A percentile compares a stretch with the other conserved stretches of the same genome.
Conservation (phyloP, 2,113 vertebrate species). For the Neogale vison region DNA sequence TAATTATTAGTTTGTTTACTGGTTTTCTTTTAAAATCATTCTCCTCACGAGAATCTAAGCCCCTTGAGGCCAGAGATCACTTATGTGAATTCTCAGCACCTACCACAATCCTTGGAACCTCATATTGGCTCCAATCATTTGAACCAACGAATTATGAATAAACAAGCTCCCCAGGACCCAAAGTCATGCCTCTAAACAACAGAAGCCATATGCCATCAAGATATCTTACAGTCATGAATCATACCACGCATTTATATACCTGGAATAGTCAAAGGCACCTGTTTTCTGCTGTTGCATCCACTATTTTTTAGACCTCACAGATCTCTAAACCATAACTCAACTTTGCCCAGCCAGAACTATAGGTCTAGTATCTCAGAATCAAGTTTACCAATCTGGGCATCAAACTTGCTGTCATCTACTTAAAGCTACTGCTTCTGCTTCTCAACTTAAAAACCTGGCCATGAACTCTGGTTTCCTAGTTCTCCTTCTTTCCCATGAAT, state of each 20-base stretch:
- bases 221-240: neutral
- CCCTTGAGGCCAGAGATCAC: neutral
- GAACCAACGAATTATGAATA: neutral
- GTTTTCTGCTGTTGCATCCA: neutral
- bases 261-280: neutral
- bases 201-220: neutral
- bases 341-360: neutral
- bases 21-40: neutral
- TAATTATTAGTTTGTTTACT: neutral
- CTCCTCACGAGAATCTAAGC: neutral
- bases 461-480: neutral
- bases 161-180: neutral
- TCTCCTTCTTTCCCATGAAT: neutral
- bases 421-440: constrained; percentile 17
- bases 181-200: neutral
- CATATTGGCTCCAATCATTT: neutral
- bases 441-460: neutral
- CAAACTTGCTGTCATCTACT: neutral
- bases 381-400: neutral
- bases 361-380: neutral
- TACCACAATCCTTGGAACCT: neutral
- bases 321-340: constrained; percentile 15
- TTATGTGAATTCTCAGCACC: neutral
- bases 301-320: neutral
- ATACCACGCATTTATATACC: neutral